These are phyloP conservation scores for Rhinophrynus dorsalis DNA, from an alignment of 2,797 vertebrate species.

Conservation along the genomic window DNA sequence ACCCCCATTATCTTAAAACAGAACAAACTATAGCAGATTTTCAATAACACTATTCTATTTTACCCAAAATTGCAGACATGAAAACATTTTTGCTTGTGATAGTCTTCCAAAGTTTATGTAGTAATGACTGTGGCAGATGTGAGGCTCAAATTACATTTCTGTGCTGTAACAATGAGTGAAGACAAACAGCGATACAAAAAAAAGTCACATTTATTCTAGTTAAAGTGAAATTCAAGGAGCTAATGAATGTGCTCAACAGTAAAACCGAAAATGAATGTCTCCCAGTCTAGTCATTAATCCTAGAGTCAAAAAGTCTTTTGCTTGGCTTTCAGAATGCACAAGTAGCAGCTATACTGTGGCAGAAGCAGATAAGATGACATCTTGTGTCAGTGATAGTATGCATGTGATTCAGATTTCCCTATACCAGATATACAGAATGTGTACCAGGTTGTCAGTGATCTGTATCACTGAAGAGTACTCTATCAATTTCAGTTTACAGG, in stretches of 20 bases:
- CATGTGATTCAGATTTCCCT: conserved; percentile 1
- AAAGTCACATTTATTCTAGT: conserved; percentile 6
- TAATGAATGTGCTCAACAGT: conserved; percentile 24
- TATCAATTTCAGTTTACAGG: too few species aligned
- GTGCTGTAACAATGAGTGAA: conserved; percentile 27
- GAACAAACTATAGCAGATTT: too few species aligned
- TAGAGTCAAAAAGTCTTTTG: conserved; percentile 6
- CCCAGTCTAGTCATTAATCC: conserved; percentile 32
- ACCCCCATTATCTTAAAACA: too few species aligned
- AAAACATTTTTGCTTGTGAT: too few species aligned
- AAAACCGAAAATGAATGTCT: conserved; percentile 29
- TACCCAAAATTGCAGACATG: too few species aligned
- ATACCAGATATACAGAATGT: too few species aligned
- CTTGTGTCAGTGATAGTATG: conserved; percentile 1
- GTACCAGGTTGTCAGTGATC: too few species aligned
- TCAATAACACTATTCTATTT: too few species aligned
- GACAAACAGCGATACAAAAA: conserved; percentile 18
- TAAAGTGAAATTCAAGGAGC: conserved; percentile 32
- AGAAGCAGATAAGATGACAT: conserved; percentile 22
- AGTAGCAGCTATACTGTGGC: not conserved
- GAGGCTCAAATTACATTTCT: conserved; percentile 27
- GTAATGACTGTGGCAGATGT: conserved; percentile 26
- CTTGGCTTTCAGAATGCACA: conserved; percentile 1
- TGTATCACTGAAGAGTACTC: too few species aligned
- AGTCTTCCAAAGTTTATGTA: too few species aligned